Conservation (phyloP, 2,797 vertebrate genomes). For the Echiichthys vipera region DNA sequence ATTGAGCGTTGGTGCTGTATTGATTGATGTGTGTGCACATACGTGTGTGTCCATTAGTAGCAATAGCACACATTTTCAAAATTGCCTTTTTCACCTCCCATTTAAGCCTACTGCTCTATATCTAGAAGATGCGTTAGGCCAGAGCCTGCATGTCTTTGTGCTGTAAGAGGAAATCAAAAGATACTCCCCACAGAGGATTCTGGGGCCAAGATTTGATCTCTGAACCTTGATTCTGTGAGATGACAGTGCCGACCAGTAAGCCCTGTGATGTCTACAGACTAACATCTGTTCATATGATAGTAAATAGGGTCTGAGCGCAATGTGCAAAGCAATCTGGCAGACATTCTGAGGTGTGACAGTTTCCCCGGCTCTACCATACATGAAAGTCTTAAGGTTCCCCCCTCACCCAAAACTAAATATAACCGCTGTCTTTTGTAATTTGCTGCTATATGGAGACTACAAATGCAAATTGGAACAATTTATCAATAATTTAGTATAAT, state of each 20-base stretch:
- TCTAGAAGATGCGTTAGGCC: neutral
- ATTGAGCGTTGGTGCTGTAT: constrained; percentile 14
- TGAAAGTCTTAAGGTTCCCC: neutral
- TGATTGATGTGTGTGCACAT: constrained; percentile 14
- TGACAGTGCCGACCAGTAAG: constrained; percentile 19
- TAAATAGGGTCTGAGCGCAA: constrained; percentile 13
- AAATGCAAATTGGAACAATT: neutral
- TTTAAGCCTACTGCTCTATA: neutral
- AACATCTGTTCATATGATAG: constrained; percentile 40
- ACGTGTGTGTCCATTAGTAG: constrained; percentile 1
- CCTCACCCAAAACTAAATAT: neutral
- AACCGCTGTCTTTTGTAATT: neutral
- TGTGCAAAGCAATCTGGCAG: constrained; percentile 13
- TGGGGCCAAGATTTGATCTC: constrained; percentile 16
- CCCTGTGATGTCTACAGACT: constrained; percentile 19
- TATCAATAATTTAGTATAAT: too few species aligned
- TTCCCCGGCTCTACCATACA: constrained; percentile 4
- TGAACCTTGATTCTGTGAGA: constrained; percentile 22
- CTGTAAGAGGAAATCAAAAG: neutral
- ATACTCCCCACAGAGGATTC: neutral
- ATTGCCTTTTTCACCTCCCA: neutral
- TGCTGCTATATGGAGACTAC: neutral
- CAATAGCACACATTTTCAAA: neutral
- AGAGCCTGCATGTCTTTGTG: constrained; percentile 8
- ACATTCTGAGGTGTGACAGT: constrained; percentile 14